Evolutionary conservation across 1,140 invertebrate genomes (phyloP), one percentile per base, ranked within the genome.

Genomic region (Drosophila truncata): DNA sequence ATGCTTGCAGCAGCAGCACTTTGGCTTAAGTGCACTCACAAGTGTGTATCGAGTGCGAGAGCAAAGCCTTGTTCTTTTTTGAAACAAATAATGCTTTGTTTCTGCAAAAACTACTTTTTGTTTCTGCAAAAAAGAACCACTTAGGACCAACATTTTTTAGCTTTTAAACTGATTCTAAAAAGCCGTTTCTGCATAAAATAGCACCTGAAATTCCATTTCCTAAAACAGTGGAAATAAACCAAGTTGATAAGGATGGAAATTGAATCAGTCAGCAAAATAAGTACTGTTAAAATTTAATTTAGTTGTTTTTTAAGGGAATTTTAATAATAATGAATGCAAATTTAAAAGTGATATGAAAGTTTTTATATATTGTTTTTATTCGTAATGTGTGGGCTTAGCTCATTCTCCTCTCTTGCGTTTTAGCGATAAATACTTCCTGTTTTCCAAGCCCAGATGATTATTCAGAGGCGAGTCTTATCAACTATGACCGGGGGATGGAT

Each of bases 401-500:
- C 16, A n/a, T 16, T 13, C 33, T 25, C 0, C 20, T 41, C 4
- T 9, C 29, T 49, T 25, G 20, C 2, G 8, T 13, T 37, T 9
- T 9, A 8, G 27, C 23, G 62, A 65, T 65, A 62, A 23, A 44
- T 29, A 42, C 31, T 65, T 65, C 62, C 62, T 65, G 62, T 65
- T 65, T 65, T 61, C 23, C 27, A 16, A 23, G 8, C 29, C 27
- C 18, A 13, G 13, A 4, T 29, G 20, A 72, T 59, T 42, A 41
- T 27, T 71, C 27, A 13, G 10, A n/a, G 14, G 23, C 23, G 41
- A 31, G 42, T 23, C 20, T 74, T 55, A 74, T 75, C 71, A 47
- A 23, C 20, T 25, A 14, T 11, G 4, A 47, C 29, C 29, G 50
- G 20, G 13, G 39, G 25, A 39, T 31, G 23, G 23, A 50, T 18